Percentiles rank a stretch among this genome's conserved stretches.
These are phyloP conservation scores for Fabriciana adippe DNA, from an alignment of 2,888 invertebrate genomes.

Conservation along the genomic window DNA sequence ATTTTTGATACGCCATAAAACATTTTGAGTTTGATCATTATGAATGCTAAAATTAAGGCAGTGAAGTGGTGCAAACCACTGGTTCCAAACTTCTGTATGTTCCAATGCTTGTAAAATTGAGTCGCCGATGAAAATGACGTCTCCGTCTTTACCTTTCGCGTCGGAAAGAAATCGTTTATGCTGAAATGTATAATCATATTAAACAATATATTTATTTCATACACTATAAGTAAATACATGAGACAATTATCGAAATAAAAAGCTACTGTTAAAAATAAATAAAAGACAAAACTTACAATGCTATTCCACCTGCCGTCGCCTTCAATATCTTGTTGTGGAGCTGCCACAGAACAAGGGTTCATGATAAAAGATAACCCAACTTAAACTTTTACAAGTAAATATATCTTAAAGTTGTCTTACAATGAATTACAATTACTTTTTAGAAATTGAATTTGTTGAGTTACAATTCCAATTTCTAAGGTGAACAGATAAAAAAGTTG, in stretches of 20 bases:
- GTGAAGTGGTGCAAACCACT: slow-evolving; percentile 95
- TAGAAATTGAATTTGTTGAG: slow-evolving; percentile 16
- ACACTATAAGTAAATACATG: no score
- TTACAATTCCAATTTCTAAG: slow-evolving; percentile 13
- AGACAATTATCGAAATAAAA: not conserved
- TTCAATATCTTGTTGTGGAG: slow-evolving; percentile 88
- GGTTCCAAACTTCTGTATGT: slow-evolving; percentile 93
- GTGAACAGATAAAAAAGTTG: slow-evolving; percentile 23
- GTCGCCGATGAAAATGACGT: slow-evolving; percentile 95
- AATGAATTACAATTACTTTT: slow-evolving; percentile 5
- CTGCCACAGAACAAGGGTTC: slow-evolving; percentile 88
- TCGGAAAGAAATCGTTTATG: slow-evolving; percentile 93
- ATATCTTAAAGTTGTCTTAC: not conserved
- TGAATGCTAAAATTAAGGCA: slow-evolving; percentile 95
- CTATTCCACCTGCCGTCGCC: slow-evolving; percentile 94
- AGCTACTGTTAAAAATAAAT: not conserved
- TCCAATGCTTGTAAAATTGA: slow-evolving; percentile 92
- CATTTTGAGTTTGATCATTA: slow-evolving; percentile 93
- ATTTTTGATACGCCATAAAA: slow-evolving; percentile 94
- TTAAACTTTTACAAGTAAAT: slow-evolving; percentile 3
- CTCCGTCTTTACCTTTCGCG: slow-evolving; percentile 94
- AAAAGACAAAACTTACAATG: slow-evolving; percentile 72
- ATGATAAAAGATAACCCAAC: slow-evolving; percentile 57
- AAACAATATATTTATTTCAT: no score
- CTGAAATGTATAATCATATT: slow-evolving; percentile 72